Percentiles rank a stretch among this genome's conserved stretches.
phyloP scores from a whole-genome alignment of 2,113 vertebrate genomes.

The Phrynosoma platyrhinos region DNA sequence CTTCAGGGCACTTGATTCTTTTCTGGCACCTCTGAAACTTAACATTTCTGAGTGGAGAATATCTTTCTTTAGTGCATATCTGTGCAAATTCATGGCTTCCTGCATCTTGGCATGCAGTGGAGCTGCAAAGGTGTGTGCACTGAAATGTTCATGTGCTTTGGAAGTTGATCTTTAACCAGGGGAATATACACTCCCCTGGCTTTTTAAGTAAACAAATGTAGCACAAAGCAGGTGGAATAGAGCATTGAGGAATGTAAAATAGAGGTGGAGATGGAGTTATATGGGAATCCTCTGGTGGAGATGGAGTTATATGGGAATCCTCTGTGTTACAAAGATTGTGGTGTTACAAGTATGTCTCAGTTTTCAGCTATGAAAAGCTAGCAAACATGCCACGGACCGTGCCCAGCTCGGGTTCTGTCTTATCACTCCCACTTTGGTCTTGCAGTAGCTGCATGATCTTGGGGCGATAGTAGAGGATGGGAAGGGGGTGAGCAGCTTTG shows the following conservation, averaged over 20 bases:
- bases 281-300: neutral
- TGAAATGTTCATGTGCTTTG: neutral
- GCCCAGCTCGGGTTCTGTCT: neutral
- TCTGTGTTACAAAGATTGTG: neutral
- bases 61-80: neutral
- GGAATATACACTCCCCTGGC: no score
- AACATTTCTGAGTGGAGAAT: neutral
- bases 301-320: neutral
- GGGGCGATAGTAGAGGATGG: neutral
- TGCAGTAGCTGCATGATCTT: neutral
- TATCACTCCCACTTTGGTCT: neutral
- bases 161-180: neutral
- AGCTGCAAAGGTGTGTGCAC: neutral
- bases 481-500: neutral
- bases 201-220: neutral
- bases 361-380: neutral
- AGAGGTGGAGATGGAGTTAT: no score
- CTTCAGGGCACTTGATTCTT: neutral
- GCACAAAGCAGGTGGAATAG: neutral
- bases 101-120: neutral
- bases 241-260: no score
- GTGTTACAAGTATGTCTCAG: no score
- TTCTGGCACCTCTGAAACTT: neutral
- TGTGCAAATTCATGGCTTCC: no score
- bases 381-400: neutral